A percentile compares a stretch with the other conserved stretches of the same genome.
These are phyloP conservation scores for Ornithorhynchus anatinus DNA, from an alignment of 2,113 vertebrate species.

Conservation along the genomic window DNA sequence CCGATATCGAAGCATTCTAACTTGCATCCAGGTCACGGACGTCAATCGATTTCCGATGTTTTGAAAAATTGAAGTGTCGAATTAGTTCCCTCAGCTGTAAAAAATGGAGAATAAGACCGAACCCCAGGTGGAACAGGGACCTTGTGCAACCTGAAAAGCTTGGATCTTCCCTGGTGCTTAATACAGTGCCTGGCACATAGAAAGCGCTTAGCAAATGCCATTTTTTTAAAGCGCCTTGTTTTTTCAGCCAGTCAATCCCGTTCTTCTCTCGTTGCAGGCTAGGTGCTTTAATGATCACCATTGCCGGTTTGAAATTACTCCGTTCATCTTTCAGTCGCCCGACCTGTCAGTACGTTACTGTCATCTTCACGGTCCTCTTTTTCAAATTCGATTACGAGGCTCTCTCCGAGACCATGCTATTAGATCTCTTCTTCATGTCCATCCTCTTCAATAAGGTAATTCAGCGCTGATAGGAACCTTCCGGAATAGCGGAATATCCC, in stretches of 20 bases:
- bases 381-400: conserved; percentile 95
- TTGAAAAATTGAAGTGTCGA: too few species aligned
- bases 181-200: too few species aligned
- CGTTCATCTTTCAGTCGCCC: conserved; percentile 96
- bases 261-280: conserved; percentile 71
- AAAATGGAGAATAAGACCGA: too few species aligned
- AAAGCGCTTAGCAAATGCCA: too few species aligned
- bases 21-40: too few species aligned
- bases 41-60: too few species aligned
- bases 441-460: conserved; percentile 96
- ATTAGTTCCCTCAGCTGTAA: too few species aligned
- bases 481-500: background rate
- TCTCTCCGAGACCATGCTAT: conserved; percentile 93
- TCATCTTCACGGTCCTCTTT: conserved; percentile 97
- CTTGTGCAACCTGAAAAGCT: too few species aligned
- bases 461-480: background rate
- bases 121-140: too few species aligned
- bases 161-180: too few species aligned
- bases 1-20: too few species aligned
- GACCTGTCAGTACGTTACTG: conserved; percentile 93
- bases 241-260: conserved; percentile 2
- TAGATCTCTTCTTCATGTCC: conserved; percentile 97
- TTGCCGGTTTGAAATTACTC: conserved; percentile 94
- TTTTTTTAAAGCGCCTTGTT: too few species aligned
- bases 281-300: conserved; percentile 93